phyloP scores from a whole-genome alignment of 2,888 invertebrate species.

The Tipula unca region DNA sequence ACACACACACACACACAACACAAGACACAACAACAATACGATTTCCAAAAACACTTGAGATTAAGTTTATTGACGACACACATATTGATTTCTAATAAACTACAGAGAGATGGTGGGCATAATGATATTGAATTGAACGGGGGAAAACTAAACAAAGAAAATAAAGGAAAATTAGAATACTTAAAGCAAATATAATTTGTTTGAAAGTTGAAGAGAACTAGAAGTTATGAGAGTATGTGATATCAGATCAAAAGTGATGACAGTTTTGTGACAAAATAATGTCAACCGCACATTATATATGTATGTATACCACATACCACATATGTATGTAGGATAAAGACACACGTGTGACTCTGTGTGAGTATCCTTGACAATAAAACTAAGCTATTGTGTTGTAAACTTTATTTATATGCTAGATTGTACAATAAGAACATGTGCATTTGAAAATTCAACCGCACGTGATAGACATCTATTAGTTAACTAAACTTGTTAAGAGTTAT shows the following conservation, averaged over 20 bases:
- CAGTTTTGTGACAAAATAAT: too few species aligned
- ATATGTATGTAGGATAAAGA: neutral
- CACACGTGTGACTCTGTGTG: neutral
- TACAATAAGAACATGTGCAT: neutral
- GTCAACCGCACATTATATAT: too few species aligned
- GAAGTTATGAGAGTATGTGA: neutral
- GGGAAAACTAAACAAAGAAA: neutral
- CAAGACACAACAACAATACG: neutral
- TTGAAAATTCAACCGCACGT: neutral
- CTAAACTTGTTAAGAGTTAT: neutral
- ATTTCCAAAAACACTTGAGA: neutral
- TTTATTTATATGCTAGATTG: neutral
- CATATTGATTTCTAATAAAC: conserved; percentile 8
- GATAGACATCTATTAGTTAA: neutral
- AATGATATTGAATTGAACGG: neutral
- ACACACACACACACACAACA: neutral
- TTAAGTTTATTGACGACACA: conserved; percentile 8
- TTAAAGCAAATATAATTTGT: neutral
- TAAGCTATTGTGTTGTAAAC: too few species aligned
- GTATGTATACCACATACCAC: too few species aligned
- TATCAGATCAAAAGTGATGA: too few species aligned
- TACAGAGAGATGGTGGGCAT: neutral
- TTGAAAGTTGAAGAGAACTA: neutral
- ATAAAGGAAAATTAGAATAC: neutral
- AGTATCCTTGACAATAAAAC: too few species aligned